phyloP scores from a whole-genome alignment of 92 coral and sea anemone species.

The Parazoanthus atlanticus region DNA sequence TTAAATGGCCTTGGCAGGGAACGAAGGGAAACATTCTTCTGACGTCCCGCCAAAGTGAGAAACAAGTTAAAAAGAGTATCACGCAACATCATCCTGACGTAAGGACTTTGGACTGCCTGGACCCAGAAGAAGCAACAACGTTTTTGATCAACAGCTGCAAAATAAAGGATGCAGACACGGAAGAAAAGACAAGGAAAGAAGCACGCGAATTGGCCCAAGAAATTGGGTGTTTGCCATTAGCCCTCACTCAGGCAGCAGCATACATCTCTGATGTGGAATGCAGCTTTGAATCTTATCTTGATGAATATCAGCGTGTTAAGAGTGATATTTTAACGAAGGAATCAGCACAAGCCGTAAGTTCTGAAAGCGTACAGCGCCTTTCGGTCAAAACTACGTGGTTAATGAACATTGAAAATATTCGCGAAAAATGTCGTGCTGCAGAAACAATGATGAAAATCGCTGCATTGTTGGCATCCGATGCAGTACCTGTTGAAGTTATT shows the following conservation, averaged over 20 bases:
- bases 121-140: neutral
- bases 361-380: constrained; percentile 51
- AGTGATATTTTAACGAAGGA: constrained; percentile 14
- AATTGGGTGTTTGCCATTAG: constrained; percentile 12
- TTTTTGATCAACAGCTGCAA: neutral
- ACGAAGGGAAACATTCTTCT: neutral
- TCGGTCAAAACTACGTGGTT: constrained; percentile 63
- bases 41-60: neutral
- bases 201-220: neutral
- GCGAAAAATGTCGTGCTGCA: constrained; percentile 8
- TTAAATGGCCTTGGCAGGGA: neutral
- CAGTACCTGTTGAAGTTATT: constrained; percentile 21
- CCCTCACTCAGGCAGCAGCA: constrained; percentile 3
- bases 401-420: constrained; percentile 52
- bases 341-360: constrained; percentile 13
- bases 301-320: neutral
- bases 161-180: too few relatives aligned
- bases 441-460: constrained; percentile 12
- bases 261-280: constrained; percentile 1
- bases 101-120: neutral
- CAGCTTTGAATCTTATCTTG: neutral
- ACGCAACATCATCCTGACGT: too few relatives aligned
- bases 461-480: constrained; percentile 19
- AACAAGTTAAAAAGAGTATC: neutral
- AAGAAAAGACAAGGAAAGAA: neutral